Evolutionary conservation across 2,888 invertebrate species (phyloP), one percentile per base, ranked within the genome.

Genomic region (Lasioglossum lativentre): DNA sequence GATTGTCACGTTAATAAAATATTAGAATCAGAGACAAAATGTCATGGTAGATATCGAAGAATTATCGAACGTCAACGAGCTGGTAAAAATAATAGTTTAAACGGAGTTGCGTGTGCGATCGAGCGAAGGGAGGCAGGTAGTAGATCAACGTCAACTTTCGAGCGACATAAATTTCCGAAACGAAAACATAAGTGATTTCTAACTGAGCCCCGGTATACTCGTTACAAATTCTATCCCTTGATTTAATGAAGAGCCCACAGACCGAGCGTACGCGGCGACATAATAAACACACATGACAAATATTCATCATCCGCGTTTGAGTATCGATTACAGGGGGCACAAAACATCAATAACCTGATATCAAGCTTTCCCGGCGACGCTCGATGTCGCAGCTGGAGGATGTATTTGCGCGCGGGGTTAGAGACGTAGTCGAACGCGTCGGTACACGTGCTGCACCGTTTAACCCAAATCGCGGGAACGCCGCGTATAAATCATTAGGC

Each of bases 401-500:
- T 30, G 82, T 80, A 75, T 80, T 85, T 42, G 70, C 68, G 59
- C 71, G 71, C 68, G 76, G 75, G 75, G 78, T 38, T 78, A 68
- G 66, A 52, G 71, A 52, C 79, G 73, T 68, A 73, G 79, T 76
- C 78, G 72, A 79, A 68, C 74, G 68, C 77, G 75, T 68, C 16
- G 4, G 16, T 82, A 72, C 89, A 89, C 86, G 83, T 89, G 89
- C 89, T 89, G 83, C 87, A 80, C 85, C 91, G 90, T 91, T 93
- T 93, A 93, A 92, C 92, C 93, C 87, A 92, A 92, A 92, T 93
- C 92, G 90, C 90, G 86, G 75, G 88, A 86, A 87, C 90, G 81
- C 81, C 84, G 83, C 86, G 91, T 92, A 92, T 93, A 93, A 93
- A 93, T 94, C 94, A 94, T 93, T 92, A 87, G 89, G 92, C 92